phyloP scores from a whole-genome alignment of 2,888 invertebrate genomes.

The Aphodius sticticus region DNA sequence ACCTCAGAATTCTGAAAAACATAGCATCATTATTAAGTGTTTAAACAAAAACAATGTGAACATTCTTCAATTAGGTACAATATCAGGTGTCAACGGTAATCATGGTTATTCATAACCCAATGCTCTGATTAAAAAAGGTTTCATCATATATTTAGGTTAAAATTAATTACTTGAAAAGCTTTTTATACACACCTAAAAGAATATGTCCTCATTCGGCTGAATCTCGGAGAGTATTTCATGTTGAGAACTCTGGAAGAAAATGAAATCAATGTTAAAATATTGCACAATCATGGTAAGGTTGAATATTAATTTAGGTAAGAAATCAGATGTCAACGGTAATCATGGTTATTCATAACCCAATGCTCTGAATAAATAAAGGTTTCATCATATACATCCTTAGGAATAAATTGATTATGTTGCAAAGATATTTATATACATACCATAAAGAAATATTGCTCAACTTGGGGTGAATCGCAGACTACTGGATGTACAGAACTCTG shows the following conservation, averaged over 20 bases:
- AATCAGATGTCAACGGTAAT: conserved; percentile 38
- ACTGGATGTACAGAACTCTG: background rate
- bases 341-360: conserved; percentile 38
- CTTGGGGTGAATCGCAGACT: background rate
- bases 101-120: conserved; percentile 38
- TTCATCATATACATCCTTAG: background rate
- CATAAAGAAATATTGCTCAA: background rate
- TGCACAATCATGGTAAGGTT: background rate
- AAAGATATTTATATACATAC: background rate
- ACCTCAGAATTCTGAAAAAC: background rate
- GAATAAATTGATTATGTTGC: too few species aligned
- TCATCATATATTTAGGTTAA: background rate
- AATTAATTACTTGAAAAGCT: background rate
- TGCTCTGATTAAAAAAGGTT: conserved; percentile 32
- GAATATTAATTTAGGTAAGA: background rate
- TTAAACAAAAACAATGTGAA: background rate
- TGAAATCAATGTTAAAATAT: background rate
- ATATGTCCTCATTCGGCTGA: background rate
- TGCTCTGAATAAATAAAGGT: conserved; percentile 33
- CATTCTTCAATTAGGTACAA: background rate
- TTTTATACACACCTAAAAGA: background rate
- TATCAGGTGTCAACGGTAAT: conserved; percentile 38
- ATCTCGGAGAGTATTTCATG: background rate
- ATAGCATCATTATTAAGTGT: background rate
- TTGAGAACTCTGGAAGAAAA: background rate